These are phyloP conservation scores for Trochalopteron elliotii DNA, from an alignment of 2,113 vertebrate genomes.

Conservation along the genomic window DNA sequence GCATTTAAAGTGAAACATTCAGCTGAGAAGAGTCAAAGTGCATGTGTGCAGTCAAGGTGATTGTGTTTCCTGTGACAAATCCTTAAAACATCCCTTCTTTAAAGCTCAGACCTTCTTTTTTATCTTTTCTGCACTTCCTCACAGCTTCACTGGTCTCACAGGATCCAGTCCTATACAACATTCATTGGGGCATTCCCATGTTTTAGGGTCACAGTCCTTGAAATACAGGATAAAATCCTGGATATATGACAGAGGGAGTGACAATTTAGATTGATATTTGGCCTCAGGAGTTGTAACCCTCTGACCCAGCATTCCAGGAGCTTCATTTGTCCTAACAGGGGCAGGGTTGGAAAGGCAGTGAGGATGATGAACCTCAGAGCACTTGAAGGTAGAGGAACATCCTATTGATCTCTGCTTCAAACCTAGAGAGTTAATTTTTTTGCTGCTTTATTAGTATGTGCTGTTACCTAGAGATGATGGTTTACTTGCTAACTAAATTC, in stretches of 20 bases:
- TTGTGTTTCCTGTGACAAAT: not conserved
- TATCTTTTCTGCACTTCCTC: not conserved
- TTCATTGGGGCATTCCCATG: not conserved
- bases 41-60: not conserved
- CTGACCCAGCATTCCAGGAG: not conserved
- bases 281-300: not conserved
- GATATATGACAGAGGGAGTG: not conserved
- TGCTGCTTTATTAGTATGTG: not conserved
- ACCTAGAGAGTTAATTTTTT: not conserved
- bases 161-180: not conserved
- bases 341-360: not conserved
- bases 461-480: not conserved
- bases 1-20: not conserved
- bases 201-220: no score
- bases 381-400: not conserved
- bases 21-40: not conserved
- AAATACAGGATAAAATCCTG: not conserved
- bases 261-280: not conserved
- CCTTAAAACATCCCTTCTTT: not conserved
- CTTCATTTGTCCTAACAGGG: not conserved
- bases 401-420: not conserved
- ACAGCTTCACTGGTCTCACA: not conserved
- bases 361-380: not conserved
- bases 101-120: not conserved
- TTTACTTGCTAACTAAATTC: not conserved